Evolutionary conservation across 1,140 invertebrate genomes (phyloP).

Genomic region (Acromyrmex echinatior): DNA sequence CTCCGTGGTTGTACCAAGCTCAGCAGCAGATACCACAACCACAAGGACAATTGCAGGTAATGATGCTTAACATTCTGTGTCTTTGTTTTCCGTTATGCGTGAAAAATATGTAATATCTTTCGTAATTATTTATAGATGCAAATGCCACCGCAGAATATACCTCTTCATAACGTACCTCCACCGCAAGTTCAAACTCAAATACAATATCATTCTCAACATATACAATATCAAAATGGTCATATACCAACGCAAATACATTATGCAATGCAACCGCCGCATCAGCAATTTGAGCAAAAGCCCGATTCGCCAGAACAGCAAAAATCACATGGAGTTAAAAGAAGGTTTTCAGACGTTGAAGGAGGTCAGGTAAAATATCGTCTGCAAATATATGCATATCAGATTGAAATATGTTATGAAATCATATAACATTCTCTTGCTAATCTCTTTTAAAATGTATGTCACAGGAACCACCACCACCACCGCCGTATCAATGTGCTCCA

Average conservation of each 20-base stretch:
- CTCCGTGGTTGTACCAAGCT: conserved; percentile 83
- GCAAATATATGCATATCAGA: neutral
- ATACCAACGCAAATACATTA: conserved; percentile 84
- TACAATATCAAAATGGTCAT: conserved; percentile 85
- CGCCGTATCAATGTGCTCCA: conserved; percentile 80
- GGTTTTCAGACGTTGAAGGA: conserved; percentile 84
- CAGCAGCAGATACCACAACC: conserved; percentile 80
- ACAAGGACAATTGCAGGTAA: conserved; percentile 83
- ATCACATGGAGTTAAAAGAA: conserved; percentile 83
- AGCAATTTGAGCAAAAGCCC: conserved; percentile 80
- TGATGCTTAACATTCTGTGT: neutral
- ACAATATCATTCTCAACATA: conserved; percentile 84
- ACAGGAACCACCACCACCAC: conserved; percentile 77
- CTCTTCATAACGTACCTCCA: conserved; percentile 80
- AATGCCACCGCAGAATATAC: conserved; percentile 78
- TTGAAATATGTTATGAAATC: neutral
- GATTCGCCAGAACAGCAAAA: conserved; percentile 83
- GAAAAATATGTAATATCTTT: conserved; percentile 19
- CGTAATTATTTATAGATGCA: conserved; percentile 70
- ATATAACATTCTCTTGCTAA: neutral
- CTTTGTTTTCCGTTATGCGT: neutral
- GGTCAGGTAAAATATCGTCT: conserved; percentile 77
- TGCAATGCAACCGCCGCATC: conserved; percentile 82
- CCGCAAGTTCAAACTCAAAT: conserved; percentile 83
- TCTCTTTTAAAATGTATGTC: conserved; percentile 22